A percentile compares a stretch with the other conserved stretches of the same genome.
Evolutionary conservation across 2,113 vertebrate genomes (phyloP).

Genomic region (Atractosteus spatula): DNA sequence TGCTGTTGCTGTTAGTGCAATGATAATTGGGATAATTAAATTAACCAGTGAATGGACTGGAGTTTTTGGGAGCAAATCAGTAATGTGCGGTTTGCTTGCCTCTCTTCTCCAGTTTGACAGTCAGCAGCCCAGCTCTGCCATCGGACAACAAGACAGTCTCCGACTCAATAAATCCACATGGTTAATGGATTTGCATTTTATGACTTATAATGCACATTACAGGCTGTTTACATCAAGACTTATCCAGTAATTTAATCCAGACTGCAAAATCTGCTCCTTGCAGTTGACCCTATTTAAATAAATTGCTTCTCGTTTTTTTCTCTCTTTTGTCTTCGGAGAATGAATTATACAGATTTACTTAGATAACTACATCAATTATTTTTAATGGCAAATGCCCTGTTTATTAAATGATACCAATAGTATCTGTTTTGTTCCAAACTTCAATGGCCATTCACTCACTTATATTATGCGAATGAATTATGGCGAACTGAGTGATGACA

Average conservation of each 20-base stretch:
- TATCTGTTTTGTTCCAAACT: slow-evolving; percentile 15
- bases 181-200: slow-evolving; percentile 2
- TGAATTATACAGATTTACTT: slow-evolving; percentile 32
- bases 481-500: no score
- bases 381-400: slow-evolving; percentile 49
- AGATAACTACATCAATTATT: slow-evolving; percentile 42
- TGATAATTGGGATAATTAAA: slow-evolving; percentile 73
- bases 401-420: slow-evolving; percentile 24
- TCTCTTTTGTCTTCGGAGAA: slow-evolving; percentile 26
- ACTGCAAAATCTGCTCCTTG: slow-evolving; percentile 7
- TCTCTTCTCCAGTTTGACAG: no score
- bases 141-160: background rate
- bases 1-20: slow-evolving; percentile 9
- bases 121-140: no score
- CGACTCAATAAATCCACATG: slow-evolving; percentile 7
- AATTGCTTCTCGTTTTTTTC: slow-evolving; percentile 31
- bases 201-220: slow-evolving; percentile 10
- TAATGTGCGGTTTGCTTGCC: slow-evolving; percentile 12
- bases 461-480: slow-evolving; percentile 16
- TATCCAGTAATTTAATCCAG: slow-evolving; percentile 11
- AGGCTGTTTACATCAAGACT: slow-evolving; percentile 9
- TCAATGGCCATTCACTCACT: slow-evolving; percentile 8
- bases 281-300: slow-evolving; percentile 35
- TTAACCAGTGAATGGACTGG: slow-evolving; percentile 66
- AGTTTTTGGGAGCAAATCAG: slow-evolving; percentile 51